Evolutionary conservation across 2,113 vertebrate genomes (phyloP).

Genomic region (Paradoxurus hermaphroditus): DNA sequence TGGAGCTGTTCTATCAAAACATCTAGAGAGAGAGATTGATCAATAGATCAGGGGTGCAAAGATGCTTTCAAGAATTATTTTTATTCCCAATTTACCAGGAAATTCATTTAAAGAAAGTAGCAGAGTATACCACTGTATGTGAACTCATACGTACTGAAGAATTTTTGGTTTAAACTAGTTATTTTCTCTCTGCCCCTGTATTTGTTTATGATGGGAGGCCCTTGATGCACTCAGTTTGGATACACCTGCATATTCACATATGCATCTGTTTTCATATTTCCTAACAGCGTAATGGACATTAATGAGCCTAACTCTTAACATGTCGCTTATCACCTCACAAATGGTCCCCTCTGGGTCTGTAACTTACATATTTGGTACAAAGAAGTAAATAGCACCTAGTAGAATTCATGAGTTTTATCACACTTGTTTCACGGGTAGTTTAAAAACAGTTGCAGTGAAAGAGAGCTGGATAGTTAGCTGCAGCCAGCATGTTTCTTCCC

Average conservation of each 20-base stretch:
- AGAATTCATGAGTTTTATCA: neutral
- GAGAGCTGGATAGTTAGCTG: neutral
- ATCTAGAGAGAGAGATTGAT: neutral
- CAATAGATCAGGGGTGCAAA: neutral
- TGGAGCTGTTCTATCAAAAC: neutral
- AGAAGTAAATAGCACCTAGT: neutral
- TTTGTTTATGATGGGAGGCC: neutral
- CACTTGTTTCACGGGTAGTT: neutral
- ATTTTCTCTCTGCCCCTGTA: conserved; percentile 3
- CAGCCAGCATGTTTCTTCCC: neutral
- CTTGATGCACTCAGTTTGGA: neutral
- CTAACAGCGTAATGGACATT: neutral
- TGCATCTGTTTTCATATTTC: neutral
- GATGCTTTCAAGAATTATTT: neutral
- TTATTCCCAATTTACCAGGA: conserved; percentile 33
- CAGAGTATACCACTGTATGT: neutral
- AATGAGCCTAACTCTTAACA: neutral
- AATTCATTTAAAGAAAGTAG: neutral
- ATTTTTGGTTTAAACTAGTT: neutral
- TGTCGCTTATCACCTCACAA: neutral
- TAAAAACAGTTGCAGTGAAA: neutral
- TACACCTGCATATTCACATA: neutral
- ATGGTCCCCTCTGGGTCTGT: neutral
- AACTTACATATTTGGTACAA: neutral
- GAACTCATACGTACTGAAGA: neutral